Conservation (phyloP, 2,888 invertebrate species). For the Amiota mariae region DNA sequence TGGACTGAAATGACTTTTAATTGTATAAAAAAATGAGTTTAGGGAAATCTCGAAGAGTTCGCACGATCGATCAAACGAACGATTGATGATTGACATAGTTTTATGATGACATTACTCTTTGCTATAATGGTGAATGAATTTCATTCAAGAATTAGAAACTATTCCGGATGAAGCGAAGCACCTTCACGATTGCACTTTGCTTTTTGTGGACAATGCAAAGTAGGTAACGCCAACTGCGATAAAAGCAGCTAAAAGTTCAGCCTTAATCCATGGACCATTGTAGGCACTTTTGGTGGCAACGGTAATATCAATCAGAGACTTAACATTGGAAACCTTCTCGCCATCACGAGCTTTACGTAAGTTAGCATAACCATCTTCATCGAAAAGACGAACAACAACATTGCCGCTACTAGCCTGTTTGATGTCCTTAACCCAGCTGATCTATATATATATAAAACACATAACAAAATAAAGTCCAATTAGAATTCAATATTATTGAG, state of each 20-base stretch:
- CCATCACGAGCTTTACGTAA: slow-evolving; percentile 87
- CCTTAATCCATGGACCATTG: slow-evolving; percentile 93
- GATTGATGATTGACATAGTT: not conserved
- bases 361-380: slow-evolving; percentile 93
- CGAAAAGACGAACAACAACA: slow-evolving; percentile 86
- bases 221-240: slow-evolving; percentile 87
- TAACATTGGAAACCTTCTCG: slow-evolving; percentile 79
- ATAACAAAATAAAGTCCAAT: no score
- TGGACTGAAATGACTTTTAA: not conserved
- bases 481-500: no score
- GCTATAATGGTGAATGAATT: slow-evolving; percentile 69
- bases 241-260: slow-evolving; percentile 89
- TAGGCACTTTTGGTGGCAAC: slow-evolving; percentile 87
- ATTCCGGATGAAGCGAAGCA: not conserved
- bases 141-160: slow-evolving; percentile 60
- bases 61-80: no score
- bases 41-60: not conserved
- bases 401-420: slow-evolving; percentile 87
- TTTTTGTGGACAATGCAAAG: slow-evolving; percentile 87
- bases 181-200: slow-evolving; percentile 75
- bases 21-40: not conserved
- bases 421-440: slow-evolving; percentile 95
- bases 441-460: slow-evolving; percentile 79
- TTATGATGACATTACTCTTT: slow-evolving; percentile 3
- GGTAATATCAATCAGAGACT: slow-evolving; percentile 80